Evolutionary conservation across 1,140 invertebrate genomes (phyloP).

Genomic region (Liolophura sinensis): DNA sequence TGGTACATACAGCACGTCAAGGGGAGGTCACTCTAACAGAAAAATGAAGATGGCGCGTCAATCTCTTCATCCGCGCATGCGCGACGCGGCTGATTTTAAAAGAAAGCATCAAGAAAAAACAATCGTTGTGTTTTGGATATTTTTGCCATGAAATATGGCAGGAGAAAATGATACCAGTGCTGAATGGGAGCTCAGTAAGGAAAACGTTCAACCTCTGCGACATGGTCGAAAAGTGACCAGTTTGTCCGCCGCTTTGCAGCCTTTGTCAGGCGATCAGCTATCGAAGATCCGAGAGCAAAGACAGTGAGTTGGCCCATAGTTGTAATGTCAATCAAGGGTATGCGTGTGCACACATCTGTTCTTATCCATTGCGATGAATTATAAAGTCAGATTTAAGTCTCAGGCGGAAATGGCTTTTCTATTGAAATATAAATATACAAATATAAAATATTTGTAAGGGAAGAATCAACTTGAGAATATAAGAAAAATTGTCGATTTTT

Average conservation of each 20-base stretch:
- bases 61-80: constrained; percentile 10
- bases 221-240: constrained; percentile 70
- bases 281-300: constrained; percentile 24
- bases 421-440: no score
- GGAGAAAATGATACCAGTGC: constrained; percentile 5
- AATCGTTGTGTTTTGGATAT: constrained; percentile 1
- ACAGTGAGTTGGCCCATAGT: no score
- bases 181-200: constrained; percentile 72
- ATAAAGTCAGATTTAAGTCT: no score
- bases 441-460: no score
- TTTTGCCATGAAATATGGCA: not conserved
- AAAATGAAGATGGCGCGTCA: no score
- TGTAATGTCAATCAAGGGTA: not conserved
- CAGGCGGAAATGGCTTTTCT: no score
- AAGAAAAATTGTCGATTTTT: no score
- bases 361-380: no score
- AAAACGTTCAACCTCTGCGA: constrained; percentile 87
- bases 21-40: no score
- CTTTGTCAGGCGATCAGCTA: constrained; percentile 16
- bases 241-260: constrained; percentile 47
- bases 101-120: not conserved
- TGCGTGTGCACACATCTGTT: not conserved
- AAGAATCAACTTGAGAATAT: no score
- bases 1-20: no score
- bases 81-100: constrained; percentile 12